Evolutionary conservation across 1,140 invertebrate genomes (phyloP).

Genomic region (Pollicipes pollicipes): DNA sequence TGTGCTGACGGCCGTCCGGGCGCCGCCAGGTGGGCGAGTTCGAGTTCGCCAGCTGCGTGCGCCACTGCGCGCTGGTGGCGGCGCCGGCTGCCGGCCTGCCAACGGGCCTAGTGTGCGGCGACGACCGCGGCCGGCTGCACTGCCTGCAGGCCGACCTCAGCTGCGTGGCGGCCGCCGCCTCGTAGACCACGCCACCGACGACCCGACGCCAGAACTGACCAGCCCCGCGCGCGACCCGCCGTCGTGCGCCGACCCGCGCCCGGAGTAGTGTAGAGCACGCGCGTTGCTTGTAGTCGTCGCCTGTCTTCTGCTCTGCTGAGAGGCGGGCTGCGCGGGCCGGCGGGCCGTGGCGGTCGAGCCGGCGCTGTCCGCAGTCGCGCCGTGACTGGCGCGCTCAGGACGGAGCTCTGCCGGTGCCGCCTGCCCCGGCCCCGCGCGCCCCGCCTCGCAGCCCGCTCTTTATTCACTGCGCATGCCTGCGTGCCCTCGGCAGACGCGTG

Average conservation of each 20-base stretch:
- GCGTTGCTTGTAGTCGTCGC: neutral
- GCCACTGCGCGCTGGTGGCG: neutral
- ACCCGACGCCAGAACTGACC: too few species aligned
- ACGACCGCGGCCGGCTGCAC: slow-evolving; percentile 1
- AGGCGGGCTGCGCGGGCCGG: too few species aligned
- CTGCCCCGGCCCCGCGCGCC: too few species aligned
- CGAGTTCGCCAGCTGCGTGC: neutral
- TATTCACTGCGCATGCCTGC: neutral
- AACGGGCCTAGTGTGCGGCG: neutral
- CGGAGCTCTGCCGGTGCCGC: neutral
- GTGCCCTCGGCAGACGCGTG: too few species aligned
- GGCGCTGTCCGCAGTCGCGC: neutral
- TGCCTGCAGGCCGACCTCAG: neutral
- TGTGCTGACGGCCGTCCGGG: too few species aligned
- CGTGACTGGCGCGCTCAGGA: neutral
- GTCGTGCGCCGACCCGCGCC: too few species aligned
- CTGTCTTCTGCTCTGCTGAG: neutral
- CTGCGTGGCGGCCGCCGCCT: neutral
- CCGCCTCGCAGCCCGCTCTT: neutral
- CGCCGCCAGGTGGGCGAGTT: neutral
- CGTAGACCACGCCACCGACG: too few species aligned
- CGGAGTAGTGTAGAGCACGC: neutral
- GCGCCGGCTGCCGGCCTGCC: neutral
- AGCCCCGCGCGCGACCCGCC: too few species aligned
- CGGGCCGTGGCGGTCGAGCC: too few species aligned